A percentile compares a stretch with the other conserved stretches of the same genome.
These are phyloP conservation scores for Lampris megalopsis DNA, from an alignment of 2,113 vertebrate genomes.

Conservation along the genomic window DNA sequence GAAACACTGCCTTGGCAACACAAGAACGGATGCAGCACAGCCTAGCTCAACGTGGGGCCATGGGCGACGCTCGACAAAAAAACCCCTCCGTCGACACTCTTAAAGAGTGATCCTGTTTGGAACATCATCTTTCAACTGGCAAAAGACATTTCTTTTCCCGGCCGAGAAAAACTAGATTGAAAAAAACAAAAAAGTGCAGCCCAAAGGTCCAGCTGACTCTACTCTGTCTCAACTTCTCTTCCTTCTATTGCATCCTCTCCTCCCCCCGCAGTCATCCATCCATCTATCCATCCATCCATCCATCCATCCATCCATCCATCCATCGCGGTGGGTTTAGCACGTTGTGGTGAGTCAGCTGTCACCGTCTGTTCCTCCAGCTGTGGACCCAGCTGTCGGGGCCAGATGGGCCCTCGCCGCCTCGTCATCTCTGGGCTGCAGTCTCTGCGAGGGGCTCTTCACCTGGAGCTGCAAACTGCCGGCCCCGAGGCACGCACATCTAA, in stretches of 20 bases:
- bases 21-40: constrained; percentile 28
- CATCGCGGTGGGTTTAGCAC: constrained; percentile 51
- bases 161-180: neutral
- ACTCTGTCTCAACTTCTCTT: constrained; percentile 32
- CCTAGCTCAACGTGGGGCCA: constrained; percentile 8
- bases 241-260: constrained; percentile 25
- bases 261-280: no score
- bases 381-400: constrained; percentile 74
- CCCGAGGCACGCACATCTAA: constrained; percentile 6
- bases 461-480: constrained; percentile 38
- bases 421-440: constrained; percentile 42
- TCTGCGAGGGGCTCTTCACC: constrained; percentile 52
- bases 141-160: neutral
- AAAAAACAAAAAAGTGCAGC: constrained; percentile 33
- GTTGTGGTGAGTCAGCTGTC: constrained; percentile 70
- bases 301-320: constrained; percentile 67
- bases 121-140: neutral
- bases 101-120: neutral
- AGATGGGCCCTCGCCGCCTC: constrained; percentile 74
- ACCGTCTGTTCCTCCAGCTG: constrained; percentile 78
- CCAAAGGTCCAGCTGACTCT: constrained; percentile 27
- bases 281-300: no score
- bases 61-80: constrained; percentile 27
- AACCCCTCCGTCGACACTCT: neutral
- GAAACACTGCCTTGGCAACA: constrained; percentile 41